Evolutionary conservation across 1,140 invertebrate genomes (phyloP), one percentile per base, ranked within the genome.

Genomic region (roundworm (Caenorhabditis elegans)): DNA sequence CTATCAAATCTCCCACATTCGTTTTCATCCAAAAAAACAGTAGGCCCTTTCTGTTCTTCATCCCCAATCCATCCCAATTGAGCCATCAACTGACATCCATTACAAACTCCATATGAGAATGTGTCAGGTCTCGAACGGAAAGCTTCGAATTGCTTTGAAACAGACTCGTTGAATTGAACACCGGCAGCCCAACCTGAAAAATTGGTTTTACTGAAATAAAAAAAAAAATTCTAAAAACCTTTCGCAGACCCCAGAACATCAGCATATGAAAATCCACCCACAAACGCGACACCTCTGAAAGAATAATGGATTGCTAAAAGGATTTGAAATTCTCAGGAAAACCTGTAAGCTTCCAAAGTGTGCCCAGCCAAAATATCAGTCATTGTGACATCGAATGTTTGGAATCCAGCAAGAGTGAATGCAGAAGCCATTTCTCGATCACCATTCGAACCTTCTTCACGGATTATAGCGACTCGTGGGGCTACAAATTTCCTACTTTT

Each of bases 381-480:
- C 94, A 96, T 95, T 0, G 95, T 95, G 0, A 97, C 92, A 90
- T 98, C 96, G 91, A 94, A 95, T 6, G 95, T 89, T 88, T 81
- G 93, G 90, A 98, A 99, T 76, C 96, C 95, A 24, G 94, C 95
- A 91, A 94, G 92, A 82, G 94, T 91, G n/a, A 98, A 92, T 13
- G 95, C 93, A n/a, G 95, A 95, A 11, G 94, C 94, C 96, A 99
- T 98, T 92, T 98, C 97, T 78, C 96, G 91, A 89, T 98, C 97
- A 47, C 96, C 96, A 89, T 99, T 99, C 36, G 93, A 94, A 84
- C 97, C 97, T 93, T 99, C 97, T 91, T 99, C 97, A 53, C 97
- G 91, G 36, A 98, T 91, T 0, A 98, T 95, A 11, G 96, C 96
- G 1, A 98, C 95, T 82, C 91, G 92, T 10, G 94, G 91, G 24